These are phyloP conservation scores for Carabus problematicus DNA, from an alignment of 2,888 invertebrate species.

Conservation along the genomic window DNA sequence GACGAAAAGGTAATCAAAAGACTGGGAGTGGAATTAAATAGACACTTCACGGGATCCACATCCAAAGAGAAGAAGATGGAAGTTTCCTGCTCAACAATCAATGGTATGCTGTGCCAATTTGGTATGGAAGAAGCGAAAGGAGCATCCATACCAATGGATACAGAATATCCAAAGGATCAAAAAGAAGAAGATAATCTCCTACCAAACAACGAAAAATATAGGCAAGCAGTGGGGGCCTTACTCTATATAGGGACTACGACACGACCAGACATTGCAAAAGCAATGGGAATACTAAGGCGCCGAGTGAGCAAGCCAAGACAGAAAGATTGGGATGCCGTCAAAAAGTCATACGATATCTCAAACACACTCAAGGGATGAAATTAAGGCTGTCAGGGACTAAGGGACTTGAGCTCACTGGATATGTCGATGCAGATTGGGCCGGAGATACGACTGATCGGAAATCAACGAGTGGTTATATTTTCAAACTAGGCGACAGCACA, in stretches of 20 bases:
- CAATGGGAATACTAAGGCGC: slow-evolving; percentile 48
- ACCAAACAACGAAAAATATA: neutral
- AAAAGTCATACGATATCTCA: slow-evolving; percentile 12
- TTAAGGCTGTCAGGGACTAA: too few relatives aligned
- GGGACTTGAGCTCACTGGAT: neutral
- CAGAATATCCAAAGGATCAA: neutral
- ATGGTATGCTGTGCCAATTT: neutral
- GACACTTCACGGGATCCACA: neutral
- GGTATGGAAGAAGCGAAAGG: slow-evolving; percentile 10
- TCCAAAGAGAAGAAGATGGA: neutral
- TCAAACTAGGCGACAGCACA: slow-evolving; percentile 3
- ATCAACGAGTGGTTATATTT: slow-evolving; percentile 19
- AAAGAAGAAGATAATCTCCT: slow-evolving; percentile 8
- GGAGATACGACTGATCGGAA: slow-evolving; percentile 3
- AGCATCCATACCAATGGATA: slow-evolving; percentile 5
- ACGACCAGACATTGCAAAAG: slow-evolving; percentile 48
- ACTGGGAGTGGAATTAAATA: neutral
- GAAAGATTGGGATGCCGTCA: slow-evolving; percentile 21
- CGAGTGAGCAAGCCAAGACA: slow-evolving; percentile 24
- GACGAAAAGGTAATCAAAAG: neutral
- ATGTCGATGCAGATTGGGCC: slow-evolving; percentile 7
- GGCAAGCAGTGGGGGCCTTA: slow-evolving; percentile 39
- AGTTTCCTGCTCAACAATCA: neutral
- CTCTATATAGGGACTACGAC: slow-evolving; percentile 46
- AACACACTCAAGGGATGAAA: too few relatives aligned